Base-by-base conservation (phyloP, 2,797 vertebrate species). In the Glyptemys insculpta region DNA sequence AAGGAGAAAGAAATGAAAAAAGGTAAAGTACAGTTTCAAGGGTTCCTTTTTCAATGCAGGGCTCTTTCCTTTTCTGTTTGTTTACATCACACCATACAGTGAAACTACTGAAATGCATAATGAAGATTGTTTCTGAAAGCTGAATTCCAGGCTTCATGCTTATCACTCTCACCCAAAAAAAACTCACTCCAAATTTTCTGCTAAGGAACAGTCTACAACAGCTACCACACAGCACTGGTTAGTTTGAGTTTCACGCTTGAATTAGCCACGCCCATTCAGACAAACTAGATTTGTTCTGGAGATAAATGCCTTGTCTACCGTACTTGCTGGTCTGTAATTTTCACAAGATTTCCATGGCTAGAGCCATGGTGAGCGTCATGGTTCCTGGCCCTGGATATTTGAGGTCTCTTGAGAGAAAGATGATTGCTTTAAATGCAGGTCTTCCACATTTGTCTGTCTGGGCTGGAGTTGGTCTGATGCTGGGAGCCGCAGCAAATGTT, bases 1-100 rank as follows among this genome's bases (percentile, higher is more conserved):
- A 99, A 99, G 98, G 99, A 99, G 91, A 99, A 99, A 59, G 99
- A 99, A 74, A 99, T 99, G 98, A 99, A 99, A 96, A 99, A 99
- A 99, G 99, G 99, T 99, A 98, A 97, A 59, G 50, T n/a, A 7
- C 15, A 79, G 65, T 41, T 47, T n/a, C 44, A 34, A 1, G 15
- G 11, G 65, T 7, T 29, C 3, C 52, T 47, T 34, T 72, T 47
- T 9, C 47, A 37, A 16, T 29, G 31, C 34, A 29, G 19, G 52
- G 52, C 25, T 21, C 18, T 21, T 83, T 44, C 14, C 6, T 15
- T 0, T 88, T 86, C 81, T 65, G 59, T 76, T 76, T 47, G 5
- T 72, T 72, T 41, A 23, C 10, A 37, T 72, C n/a, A 72, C 65
- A 72, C 65, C n/a, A 59, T 41, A 15, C 3, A 8, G 44, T 31